Conservation (phyloP, 2,113 vertebrate genomes). For the Terrapene triunguis region DNA sequence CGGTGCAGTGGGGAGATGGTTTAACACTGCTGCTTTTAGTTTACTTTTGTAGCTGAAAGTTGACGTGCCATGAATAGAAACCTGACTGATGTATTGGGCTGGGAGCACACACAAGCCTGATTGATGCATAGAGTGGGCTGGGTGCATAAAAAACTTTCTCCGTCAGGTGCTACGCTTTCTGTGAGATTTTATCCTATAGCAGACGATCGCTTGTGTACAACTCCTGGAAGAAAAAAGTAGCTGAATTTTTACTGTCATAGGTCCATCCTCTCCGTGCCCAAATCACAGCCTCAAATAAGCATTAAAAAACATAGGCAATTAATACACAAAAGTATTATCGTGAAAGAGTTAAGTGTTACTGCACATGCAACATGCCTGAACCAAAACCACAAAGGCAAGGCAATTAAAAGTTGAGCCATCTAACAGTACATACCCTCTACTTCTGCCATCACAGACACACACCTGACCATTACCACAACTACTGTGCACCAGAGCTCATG, state of each 20-base stretch:
- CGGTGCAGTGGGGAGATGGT: background rate
- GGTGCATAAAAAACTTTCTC: background rate
- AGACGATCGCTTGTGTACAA: background rate
- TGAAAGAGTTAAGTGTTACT: background rate
- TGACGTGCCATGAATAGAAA: background rate
- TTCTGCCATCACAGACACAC: background rate
- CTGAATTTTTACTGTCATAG: background rate
- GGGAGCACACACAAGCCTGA: background rate
- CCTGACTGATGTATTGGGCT: background rate
- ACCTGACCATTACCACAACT: background rate
- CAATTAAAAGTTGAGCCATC: background rate
- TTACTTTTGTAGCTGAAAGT: background rate
- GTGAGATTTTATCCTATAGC: background rate
- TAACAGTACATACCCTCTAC: background rate
- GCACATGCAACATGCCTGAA: background rate
- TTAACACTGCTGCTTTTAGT: background rate
- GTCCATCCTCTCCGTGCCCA: background rate
- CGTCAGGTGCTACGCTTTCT: background rate
- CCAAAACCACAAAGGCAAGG: background rate
- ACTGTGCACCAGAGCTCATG: background rate
- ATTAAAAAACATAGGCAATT: background rate
- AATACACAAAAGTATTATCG: background rate
- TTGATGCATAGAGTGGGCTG: background rate
- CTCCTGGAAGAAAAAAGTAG: background rate
- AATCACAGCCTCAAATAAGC: background rate